Percentiles rank a stretch among this genome's conserved stretches.
Conservation (phyloP, 2,888 invertebrate genomes). For the Tetranychus truncatus region DNA sequence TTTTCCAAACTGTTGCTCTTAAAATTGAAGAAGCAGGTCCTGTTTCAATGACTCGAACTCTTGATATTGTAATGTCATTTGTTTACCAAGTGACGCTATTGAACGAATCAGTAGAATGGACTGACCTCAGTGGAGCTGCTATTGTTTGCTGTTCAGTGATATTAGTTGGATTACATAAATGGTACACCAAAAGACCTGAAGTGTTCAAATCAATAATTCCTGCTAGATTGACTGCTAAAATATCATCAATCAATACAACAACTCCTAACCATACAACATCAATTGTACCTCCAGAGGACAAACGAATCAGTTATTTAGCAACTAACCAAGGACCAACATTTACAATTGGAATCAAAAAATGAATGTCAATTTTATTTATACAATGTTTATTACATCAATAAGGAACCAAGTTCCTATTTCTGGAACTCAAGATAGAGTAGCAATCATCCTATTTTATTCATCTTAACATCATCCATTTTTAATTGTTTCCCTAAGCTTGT, state of each 20-base stretch:
- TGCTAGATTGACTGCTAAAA: not conserved
- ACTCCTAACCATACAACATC: not conserved
- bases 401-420: not conserved
- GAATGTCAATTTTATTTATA: not conserved
- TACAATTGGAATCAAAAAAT: not conserved
- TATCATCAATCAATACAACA: not conserved
- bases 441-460: no score
- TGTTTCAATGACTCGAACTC: constrained; percentile 68
- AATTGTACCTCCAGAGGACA: not conserved
- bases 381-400: not conserved
- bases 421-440: no score
- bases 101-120: constrained; percentile 16
- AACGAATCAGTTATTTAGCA: not conserved
- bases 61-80: constrained; percentile 76
- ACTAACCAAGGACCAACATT: not conserved
- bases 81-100: constrained; percentile 47
- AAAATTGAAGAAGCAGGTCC: constrained; percentile 79
- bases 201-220: not conserved
- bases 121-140: constrained; percentile 18
- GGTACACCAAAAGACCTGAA: not conserved
- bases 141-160: constrained; percentile 13
- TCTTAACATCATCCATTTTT: no score
- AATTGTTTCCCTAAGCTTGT: no score
- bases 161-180: constrained; percentile 3
- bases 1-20: constrained; percentile 60